phyloP scores from a whole-genome alignment of 1,140 invertebrate species.

The Cylas formicarius region DNA sequence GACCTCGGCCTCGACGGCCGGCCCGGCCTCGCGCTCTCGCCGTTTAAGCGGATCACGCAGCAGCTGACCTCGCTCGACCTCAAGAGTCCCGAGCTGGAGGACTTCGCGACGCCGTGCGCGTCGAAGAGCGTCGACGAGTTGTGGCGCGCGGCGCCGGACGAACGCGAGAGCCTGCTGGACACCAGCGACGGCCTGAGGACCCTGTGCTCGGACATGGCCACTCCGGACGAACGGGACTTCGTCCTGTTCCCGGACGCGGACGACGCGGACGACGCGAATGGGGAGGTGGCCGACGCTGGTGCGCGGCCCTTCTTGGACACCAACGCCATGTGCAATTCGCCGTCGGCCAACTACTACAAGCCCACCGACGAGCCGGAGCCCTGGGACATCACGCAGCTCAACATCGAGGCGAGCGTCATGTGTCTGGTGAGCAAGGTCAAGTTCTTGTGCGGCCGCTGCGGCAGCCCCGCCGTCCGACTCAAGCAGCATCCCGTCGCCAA shows the following conservation, averaged over 20 bases:
- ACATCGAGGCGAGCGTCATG: conserved; percentile 84
- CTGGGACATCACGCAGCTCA: conserved; percentile 80
- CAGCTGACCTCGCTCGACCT: conserved; percentile 62
- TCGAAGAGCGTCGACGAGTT: conserved; percentile 52
- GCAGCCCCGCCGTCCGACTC: conserved; percentile 61
- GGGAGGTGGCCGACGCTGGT: conserved; percentile 30
- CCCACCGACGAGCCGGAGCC: conserved; percentile 80
- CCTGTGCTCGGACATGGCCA: conserved; percentile 36
- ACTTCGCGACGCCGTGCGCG: conserved; percentile 62
- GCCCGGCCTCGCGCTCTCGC: conserved; percentile 53
- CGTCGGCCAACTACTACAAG: conserved; percentile 74
- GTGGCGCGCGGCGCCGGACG: conserved; percentile 40
- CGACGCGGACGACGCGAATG: conserved; percentile 35
- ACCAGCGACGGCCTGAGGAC: conserved; percentile 38
- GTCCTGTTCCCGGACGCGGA: conserved; percentile 44
- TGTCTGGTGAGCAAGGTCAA: conserved; percentile 75
- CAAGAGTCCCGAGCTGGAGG: conserved; percentile 62
- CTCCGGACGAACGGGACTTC: conserved; percentile 41
- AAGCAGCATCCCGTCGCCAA: conserved; percentile 40
- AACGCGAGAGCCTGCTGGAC: conserved; percentile 27
- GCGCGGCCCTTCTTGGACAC: conserved; percentile 56
- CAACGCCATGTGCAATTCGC: conserved; percentile 65
- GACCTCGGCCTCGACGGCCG: conserved; percentile 35
- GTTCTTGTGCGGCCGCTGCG: conserved; percentile 64
- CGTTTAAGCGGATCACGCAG: conserved; percentile 69